Evolutionary conservation across 2,113 vertebrate genomes (phyloP), one percentile per base, ranked within the genome.

Genomic region (Brachyistius frenatus): DNA sequence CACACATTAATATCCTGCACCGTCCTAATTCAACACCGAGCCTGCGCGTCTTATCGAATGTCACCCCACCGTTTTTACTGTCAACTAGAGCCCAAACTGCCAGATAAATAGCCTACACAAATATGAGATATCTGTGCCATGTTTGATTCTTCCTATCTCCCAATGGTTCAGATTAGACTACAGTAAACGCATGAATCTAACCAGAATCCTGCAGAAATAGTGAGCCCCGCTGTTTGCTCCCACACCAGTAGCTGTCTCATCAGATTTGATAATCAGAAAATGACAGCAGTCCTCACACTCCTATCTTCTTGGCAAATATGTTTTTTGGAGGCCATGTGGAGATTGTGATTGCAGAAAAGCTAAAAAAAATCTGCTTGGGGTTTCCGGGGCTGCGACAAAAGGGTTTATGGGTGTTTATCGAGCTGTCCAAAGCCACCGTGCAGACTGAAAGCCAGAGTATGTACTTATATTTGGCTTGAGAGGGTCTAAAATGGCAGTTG

Each of bases 241-340:
- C 73, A 81, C 80, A 82, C 63, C 77, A 80, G 66, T 55, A 32
- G 74, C 85, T 66, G 75, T 85, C 85, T 84, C 83, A 87, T 92
- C 88, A 88, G 77, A 87, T 85, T 85, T 74, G 72, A 89, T 85
- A 85, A 88, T 91, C 88, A 80, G 71, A 85, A 87, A 90, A 87
- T 77, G 81, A 90, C 88, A 90, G 86, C 68, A 77, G 81, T 68
- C 74, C 69, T 85, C 78, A 70, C 86, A 79, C 82, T 84, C 65
- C 76, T 89, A 92, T 91, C 88, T 84, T 47, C 79, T 83, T 69
- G 66, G 81, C 73, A 88, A 86, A 90, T 82, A 74, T 73, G 73
- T 80, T 84, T 87, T 52, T 78, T 52, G 0, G 75, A 76, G 50
- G 80, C 68, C 73, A 36, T 81, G 87, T 91, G 86, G 85, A 77